Conservation (phyloP, 2,888 invertebrate species). For the Hypercompe scribonia region DNA sequence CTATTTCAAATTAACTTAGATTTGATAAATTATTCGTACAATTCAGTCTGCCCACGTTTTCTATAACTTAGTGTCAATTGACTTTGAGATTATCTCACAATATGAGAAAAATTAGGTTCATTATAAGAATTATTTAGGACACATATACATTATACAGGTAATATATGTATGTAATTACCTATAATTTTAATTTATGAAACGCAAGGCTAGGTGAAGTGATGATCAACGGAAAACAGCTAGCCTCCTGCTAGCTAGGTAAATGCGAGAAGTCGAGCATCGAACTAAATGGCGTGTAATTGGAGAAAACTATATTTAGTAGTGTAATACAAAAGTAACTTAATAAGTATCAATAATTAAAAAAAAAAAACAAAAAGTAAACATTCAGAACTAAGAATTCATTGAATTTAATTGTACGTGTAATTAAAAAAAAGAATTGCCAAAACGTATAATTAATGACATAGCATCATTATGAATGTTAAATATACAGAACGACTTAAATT, state of each 20-base stretch:
- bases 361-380: neutral
- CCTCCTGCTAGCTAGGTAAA: too few relatives aligned
- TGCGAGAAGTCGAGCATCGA: too few relatives aligned
- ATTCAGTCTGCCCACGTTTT: neutral
- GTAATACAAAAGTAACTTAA: neutral
- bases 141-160: too few relatives aligned
- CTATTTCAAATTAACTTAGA: neutral
- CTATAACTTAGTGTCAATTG: neutral
- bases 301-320: too few relatives aligned
- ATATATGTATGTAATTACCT: too few relatives aligned
- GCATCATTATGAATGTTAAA: neutral
- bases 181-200: too few relatives aligned
- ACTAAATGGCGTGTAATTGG: too few relatives aligned
- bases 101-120: neutral
- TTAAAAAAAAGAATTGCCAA: neutral
- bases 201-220: too few relatives aligned
- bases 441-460: neutral
- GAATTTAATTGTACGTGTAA: neutral
- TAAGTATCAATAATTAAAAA: neutral
- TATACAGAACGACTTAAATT: neutral
- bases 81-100: neutral
- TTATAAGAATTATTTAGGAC: too few relatives aligned
- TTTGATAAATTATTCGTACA: neutral
- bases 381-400: neutral
- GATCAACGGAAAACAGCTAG: too few relatives aligned